Conservation (phyloP, 2,888 invertebrate species). For the Ichneumoninae sp. region DNA sequence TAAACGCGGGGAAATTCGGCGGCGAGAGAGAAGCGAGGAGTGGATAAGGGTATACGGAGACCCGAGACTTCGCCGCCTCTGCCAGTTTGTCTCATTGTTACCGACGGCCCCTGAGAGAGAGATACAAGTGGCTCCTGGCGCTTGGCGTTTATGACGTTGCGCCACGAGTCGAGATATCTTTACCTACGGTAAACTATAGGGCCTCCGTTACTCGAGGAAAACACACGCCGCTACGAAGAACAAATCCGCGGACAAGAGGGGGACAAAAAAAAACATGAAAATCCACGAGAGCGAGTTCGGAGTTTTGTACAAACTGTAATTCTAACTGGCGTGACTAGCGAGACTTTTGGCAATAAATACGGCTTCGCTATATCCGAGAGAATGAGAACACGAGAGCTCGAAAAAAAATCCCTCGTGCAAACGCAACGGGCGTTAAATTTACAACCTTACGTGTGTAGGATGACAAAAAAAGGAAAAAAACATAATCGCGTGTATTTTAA, state of each 20-base stretch:
- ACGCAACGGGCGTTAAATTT: constrained; percentile 80
- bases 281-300: background rate
- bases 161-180: constrained; percentile 81
- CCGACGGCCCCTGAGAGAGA: constrained; percentile 77
- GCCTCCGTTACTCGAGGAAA: constrained; percentile 40
- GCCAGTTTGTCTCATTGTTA: constrained; percentile 80
- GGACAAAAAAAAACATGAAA: background rate
- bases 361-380: constrained; percentile 65
- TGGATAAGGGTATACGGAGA: constrained; percentile 15
- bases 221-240: constrained; percentile 42
- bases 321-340: constrained; percentile 54
- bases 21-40: constrained; percentile 10
- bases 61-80: constrained; percentile 66
- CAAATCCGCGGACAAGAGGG: background rate
- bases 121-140: constrained; percentile 75
- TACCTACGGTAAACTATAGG: constrained; percentile 59
- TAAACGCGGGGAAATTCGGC: constrained; percentile 72
- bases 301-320: constrained; percentile 45
- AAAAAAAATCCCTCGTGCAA: constrained; percentile 82
- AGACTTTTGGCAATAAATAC: constrained; percentile 61
- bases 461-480: constrained; percentile 62
- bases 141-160: constrained; percentile 81
- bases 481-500: constrained; percentile 66
- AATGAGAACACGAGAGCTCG: constrained; percentile 74
- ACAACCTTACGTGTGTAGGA: constrained; percentile 80